phyloP scores from a whole-genome alignment of 1,140 invertebrate genomes.

The Caenorhabditis elegans region DNA sequence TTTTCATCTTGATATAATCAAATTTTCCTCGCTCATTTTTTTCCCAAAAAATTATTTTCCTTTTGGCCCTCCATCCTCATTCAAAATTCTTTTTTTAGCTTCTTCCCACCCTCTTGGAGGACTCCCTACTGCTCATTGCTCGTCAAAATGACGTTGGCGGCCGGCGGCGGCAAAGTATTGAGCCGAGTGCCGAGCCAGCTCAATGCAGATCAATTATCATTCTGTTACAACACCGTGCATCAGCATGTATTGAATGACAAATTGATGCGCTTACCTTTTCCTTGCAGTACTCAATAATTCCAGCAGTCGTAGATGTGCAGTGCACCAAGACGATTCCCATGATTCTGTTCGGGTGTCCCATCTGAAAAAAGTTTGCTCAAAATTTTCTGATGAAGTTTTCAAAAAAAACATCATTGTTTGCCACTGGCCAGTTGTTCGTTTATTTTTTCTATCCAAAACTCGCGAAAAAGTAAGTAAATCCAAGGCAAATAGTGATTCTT shows the following conservation, averaged over 20 bases:
- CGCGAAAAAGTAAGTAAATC: too few relatives aligned
- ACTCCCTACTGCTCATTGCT: neutral
- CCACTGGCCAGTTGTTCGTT: neutral
- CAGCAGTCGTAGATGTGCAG: slow-evolving; percentile 82
- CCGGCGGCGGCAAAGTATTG: neutral
- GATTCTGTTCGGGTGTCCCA: slow-evolving; percentile 76
- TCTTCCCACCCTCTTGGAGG: neutral
- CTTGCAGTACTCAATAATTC: slow-evolving; percentile 82
- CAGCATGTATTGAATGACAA: neutral
- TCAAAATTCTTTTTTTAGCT: too few relatives aligned
- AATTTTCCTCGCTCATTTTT: neutral
- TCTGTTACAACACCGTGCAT: neutral
- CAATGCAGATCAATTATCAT: slow-evolving; percentile 25
- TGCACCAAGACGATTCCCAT: slow-evolving; percentile 78
- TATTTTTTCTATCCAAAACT: neutral
- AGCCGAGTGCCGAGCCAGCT: neutral
- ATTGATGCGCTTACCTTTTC: slow-evolving; percentile 72
- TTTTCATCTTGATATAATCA: slow-evolving; percentile 15
- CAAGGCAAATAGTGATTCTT: too few relatives aligned
- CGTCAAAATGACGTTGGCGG: slow-evolving; percentile 32
- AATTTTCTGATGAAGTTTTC: neutral
- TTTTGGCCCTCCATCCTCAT: neutral
- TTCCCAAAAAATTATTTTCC: neutral
- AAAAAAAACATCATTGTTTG: neutral
- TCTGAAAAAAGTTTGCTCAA: slow-evolving; percentile 53